Evolutionary conservation across 1,140 invertebrate genomes (phyloP).

Genomic region (Drosophila dunni): DNA sequence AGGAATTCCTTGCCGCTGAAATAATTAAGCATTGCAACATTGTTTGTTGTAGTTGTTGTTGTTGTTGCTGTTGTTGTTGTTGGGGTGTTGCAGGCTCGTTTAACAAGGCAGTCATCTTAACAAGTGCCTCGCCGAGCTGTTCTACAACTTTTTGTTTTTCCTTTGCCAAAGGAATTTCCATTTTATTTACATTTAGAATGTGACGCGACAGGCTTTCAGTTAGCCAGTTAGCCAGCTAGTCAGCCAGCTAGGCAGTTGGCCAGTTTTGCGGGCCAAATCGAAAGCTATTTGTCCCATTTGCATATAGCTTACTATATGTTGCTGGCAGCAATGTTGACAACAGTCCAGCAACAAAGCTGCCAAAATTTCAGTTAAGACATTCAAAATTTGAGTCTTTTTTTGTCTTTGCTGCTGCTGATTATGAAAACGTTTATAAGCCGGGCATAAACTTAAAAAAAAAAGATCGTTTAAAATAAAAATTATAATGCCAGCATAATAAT

Average conservation of each 20-base stretch:
- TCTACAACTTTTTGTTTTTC: constrained; percentile 71
- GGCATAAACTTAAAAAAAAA: constrained; percentile 14
- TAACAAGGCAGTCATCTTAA: constrained; percentile 82
- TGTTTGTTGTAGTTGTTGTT: constrained; percentile 74
- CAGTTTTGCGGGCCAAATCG: constrained; percentile 52
- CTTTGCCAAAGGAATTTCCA: constrained; percentile 67
- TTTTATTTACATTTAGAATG: constrained; percentile 79
- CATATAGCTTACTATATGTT: constrained; percentile 59
- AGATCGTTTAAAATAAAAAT: constrained; percentile 2
- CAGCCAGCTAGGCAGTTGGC: not conserved
- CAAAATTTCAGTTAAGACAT: constrained; percentile 2
- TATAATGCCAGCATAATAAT: constrained; percentile 52
- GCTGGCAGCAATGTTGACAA: constrained; percentile 34
- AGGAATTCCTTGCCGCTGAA: constrained; percentile 83
- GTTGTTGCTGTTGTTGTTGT: constrained; percentile 49
- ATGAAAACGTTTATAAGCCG: constrained; percentile 42
- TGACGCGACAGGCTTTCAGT: constrained; percentile 37
- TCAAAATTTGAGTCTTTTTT: constrained; percentile 1
- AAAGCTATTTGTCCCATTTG: constrained; percentile 76
- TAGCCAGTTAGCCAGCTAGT: not conserved
- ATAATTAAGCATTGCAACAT: constrained; percentile 84
- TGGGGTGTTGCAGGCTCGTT: constrained; percentile 81
- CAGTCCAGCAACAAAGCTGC: not conserved
- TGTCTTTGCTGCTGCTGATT: constrained; percentile 14
- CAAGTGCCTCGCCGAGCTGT: constrained; percentile 73